Base-by-base conservation (phyloP, 1,140 invertebrate species). In the Meloidogyne exigua region DNA sequence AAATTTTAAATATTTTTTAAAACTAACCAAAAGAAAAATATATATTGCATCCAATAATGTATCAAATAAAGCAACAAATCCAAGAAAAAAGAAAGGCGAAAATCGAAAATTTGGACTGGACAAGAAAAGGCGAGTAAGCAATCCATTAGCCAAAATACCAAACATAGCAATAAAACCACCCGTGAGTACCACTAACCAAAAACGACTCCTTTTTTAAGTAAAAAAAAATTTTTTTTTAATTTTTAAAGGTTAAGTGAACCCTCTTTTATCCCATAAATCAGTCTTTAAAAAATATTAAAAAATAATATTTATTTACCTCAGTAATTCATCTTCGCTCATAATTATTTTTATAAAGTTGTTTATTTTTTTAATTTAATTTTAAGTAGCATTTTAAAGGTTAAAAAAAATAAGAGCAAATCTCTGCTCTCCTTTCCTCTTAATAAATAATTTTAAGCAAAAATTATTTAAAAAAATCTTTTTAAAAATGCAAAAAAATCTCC, bases 41-140 rank as follows among this genome's bases (percentile, higher is more conserved):
- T 82, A 82, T 57, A 75, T 69, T 2, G 78, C 25, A 76, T 83
- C 81, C 28, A 82, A 26, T 23, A 82, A 64, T 5, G 76, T 83
- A 63, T 82, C 81, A 65, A 82, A 82, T 26, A 83, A 68, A 7
- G 81, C 81, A 28, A 82, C 81, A 65, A 82, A 82, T 36, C 81
- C 81, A 15, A 82, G 72, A 71, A 82, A 82, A 67, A 82, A 82
- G 63, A 83, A 82, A 7, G 81, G 82, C 42, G 81, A 82, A 72
- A 84, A 82, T 18, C 81, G 72, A 57, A 80, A 82, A 68, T 82
- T 78, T 15, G 65, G 70, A 7, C 65, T 66, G 21, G 77, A 64
- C 13, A 82, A 32, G 63, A 82, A 82, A 32, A 82, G 65, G n/a
- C 70, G 36, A 18, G 81, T 76, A 9, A 82, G 63, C 32, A 81